phyloP scores from a whole-genome alignment of 2,797 vertebrate genomes.

The Anguilla obscura region DNA sequence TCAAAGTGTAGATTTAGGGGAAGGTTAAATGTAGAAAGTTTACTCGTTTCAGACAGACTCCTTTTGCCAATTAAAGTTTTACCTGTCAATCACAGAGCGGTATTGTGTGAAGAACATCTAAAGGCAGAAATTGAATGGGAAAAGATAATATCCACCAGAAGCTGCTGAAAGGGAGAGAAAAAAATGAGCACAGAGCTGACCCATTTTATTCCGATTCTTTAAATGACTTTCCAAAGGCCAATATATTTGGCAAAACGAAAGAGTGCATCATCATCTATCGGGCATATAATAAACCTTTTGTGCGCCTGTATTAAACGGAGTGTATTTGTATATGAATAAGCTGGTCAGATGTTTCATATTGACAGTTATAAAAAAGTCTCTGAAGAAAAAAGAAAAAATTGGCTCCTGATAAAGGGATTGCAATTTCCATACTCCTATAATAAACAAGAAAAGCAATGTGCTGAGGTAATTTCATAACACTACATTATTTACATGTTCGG shows the following conservation, averaged over 20 bases:
- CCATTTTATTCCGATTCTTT: constrained; percentile 64
- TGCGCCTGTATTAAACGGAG: neutral
- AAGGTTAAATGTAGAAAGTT: neutral
- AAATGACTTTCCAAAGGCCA: constrained; percentile 50
- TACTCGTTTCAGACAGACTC: neutral
- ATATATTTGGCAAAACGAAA: neutral
- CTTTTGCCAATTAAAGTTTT: constrained; percentile 42
- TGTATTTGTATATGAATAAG: neutral
- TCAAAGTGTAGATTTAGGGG: neutral
- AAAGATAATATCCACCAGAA: constrained; percentile 63
- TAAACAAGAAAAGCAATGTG: neutral
- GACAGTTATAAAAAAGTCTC: neutral
- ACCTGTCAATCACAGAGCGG: constrained; percentile 51
- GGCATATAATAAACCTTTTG: neutral
- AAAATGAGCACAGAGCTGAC: constrained; percentile 63
- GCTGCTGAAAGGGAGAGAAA: constrained; percentile 55
- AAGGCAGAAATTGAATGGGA: constrained; percentile 60
- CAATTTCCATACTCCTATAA: neutral
- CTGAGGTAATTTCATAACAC: neutral
- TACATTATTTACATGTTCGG: constrained; percentile 12
- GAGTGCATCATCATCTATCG: neutral
- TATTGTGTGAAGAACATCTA: constrained; percentile 57
- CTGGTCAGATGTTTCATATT: neutral
- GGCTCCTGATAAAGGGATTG: neutral
- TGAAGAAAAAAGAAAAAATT: neutral